Conservation (phyloP, 2,113 vertebrate species). For the Silurus meridionalis region DNA sequence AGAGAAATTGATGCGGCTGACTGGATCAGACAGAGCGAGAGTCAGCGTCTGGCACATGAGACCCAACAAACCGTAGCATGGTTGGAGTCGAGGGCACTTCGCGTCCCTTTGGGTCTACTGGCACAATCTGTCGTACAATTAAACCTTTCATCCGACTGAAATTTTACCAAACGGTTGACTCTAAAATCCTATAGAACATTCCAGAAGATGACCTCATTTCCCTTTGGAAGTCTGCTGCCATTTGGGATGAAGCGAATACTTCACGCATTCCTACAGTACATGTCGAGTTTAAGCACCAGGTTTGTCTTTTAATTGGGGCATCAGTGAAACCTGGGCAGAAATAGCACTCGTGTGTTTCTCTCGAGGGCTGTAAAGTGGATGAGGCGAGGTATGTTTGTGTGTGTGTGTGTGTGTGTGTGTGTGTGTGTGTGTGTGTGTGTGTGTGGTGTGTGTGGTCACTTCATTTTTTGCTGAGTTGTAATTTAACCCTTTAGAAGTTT, state of each 20-base stretch:
- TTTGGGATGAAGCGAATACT: not conserved
- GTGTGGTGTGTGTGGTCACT: too few relatives aligned
- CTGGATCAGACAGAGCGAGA: constrained; percentile 63
- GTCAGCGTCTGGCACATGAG: constrained; percentile 49
- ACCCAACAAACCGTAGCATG: constrained; percentile 45
- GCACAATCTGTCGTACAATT: constrained; percentile 63
- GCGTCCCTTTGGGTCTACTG: constrained; percentile 58
- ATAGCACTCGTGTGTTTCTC: constrained; percentile 5
- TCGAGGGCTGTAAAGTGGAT: not conserved
- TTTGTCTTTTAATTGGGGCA: constrained; percentile 2
- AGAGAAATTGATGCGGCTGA: constrained; percentile 70
- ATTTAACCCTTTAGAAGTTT: not conserved
- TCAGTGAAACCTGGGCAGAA: constrained; percentile 8
- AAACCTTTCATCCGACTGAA: constrained; percentile 43
- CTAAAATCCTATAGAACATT: constrained; percentile 4
- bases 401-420: not conserved
- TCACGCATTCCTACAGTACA: not conserved
- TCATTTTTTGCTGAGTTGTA: not conserved
- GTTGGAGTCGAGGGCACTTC: constrained; percentile 16
- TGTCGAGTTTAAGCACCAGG: constrained; percentile 17
- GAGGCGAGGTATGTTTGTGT: not conserved
- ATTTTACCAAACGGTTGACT: constrained; percentile 36
- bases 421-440: not conserved
- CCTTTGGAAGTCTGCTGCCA: not conserved
- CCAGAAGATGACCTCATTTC: not conserved